Evolutionary conservation across 2,797 vertebrate genomes (phyloP), one percentile per base, ranked within the genome.

Genomic region (Syndactyla subalaris): DNA sequence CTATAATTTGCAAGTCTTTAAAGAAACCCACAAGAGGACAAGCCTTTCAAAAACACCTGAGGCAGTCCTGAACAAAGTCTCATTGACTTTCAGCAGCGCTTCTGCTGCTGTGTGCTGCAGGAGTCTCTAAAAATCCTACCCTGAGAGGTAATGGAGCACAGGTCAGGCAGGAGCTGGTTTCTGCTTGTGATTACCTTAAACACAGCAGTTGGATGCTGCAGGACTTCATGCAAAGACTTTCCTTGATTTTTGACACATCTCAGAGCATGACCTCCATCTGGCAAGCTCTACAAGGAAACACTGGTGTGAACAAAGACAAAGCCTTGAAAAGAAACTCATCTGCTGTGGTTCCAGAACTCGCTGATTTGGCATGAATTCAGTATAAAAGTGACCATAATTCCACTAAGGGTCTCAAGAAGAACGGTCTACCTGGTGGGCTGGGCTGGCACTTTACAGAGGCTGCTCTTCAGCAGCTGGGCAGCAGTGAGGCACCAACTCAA

Each of bases 1-100:
- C 48, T 88, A 75, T 79, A 59, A 93, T 93, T 93, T 93, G 75
- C 82, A 86, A 81, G 62, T 70, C 93, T 90, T 92, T 79, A 93
- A 95, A 92, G 51, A 41, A 65, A 43, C 2, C 8, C 43, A 76
- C 41, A 76, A 24, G 48, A 90, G 59, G 26, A 76, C 39, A 76
- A 82, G 67, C 66, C 71, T 92, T 76, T 70, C 49, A 92, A 78
- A 93, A 88, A 13, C 66, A 76, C 93, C 88, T 0, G 43, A 85
- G 95, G 90, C 77, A 29, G 38, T 59, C 94, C 73, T 72, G 85
- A 95, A 81, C 70, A 86, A 88, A 89, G 70, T 71, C 52, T 66
- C 34, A 14, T 59, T 57, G 88, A 88, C 48, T 89, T 67, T 43
- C 85, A 62, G 55, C 29, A 68, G 57, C 24, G 4, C 9, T 57